Conservation (phyloP, 2,113 vertebrate species). For the Semnopithecus entellus region DNA sequence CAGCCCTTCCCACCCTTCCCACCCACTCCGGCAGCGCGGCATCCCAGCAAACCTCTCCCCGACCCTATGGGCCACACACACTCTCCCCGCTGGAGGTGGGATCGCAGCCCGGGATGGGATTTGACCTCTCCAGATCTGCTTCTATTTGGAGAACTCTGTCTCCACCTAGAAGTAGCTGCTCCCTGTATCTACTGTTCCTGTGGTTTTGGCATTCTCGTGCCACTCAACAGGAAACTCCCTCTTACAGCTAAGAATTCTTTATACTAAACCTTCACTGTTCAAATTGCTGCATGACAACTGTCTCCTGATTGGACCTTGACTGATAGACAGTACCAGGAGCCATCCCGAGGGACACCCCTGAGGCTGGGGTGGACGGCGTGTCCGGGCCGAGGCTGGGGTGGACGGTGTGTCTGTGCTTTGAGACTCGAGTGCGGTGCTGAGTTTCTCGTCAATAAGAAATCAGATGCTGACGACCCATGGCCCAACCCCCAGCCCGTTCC, state of each 20-base stretch:
- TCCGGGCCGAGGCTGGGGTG: too few relatives aligned
- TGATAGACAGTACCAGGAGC: not conserved
- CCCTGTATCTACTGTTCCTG: not conserved
- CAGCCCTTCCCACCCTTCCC: too few relatives aligned
- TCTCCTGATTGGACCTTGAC: too few relatives aligned
- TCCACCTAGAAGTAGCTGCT: not conserved
- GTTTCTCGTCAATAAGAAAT: not conserved
- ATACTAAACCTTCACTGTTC: not conserved
- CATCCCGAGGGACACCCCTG: accelerated
- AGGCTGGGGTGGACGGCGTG: not conserved
- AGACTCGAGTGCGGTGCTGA: accelerated
- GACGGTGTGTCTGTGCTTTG: not conserved
- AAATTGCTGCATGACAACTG: too few relatives aligned
- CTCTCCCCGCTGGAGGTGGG: not conserved
- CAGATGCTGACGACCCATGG: not conserved
- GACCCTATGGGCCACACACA: accelerated
- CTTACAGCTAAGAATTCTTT: not conserved
- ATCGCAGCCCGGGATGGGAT: not conserved
- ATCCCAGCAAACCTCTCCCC: not conserved
- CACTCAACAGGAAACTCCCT: not conserved
- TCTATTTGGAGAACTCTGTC: not conserved
- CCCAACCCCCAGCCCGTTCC: too few relatives aligned
- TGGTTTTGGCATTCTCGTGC: not conserved
- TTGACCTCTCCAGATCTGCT: not conserved
- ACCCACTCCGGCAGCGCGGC: not conserved